Base-by-base conservation (phyloP, 2,797 vertebrate genomes). In the Enteromius mattozi region DNA sequence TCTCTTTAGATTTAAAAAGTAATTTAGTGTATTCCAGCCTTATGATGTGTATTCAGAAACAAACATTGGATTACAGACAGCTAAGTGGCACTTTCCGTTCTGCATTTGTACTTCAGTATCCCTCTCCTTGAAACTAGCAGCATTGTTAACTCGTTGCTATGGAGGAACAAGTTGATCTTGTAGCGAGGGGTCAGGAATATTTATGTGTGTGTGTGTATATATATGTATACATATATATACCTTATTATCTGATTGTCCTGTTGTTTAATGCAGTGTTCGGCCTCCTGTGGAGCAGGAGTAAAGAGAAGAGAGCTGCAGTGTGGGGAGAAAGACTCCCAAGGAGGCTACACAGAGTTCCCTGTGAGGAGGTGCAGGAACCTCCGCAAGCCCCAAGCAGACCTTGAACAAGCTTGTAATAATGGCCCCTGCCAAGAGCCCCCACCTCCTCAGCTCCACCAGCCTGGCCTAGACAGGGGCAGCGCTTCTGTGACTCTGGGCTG, bases 241-340 rank as follows among this genome's bases (percentile, higher is more conserved):
- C n/a, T 70, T 61, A 21, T 69, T 42, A 63, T 82, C 30, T 85
- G 30, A 70, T 51, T 49, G 75, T 51, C 0, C 51, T 19, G 40
- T 19, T 65, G 16, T 66, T 65, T 69, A 19, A 90, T 77, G 35
- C 90, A 96, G 95, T 99, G 98, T 91, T 99, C 98, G 2, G 86
- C 89, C 68, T 96, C 96, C 80, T 99, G 98, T 66, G 98, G 97
- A 13, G 87, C 90, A 0, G 97, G 97, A 2, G 72, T 96, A 66
- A 95, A 94, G 90, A 96, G 91, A 86, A 92, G 98, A 86, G 96
- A 97, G n/a, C 91, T 98, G 86, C 95, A 89, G 40, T 99, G 98
- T 2, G 94, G 95, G 0, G 98, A 99, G 93, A 97, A 96, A 88
- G 94, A 94, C 84, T 65, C 90, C 7, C 92, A 91, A 0, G 97